Base-by-base conservation (phyloP, 2,797 vertebrate genomes). In the Phalloptychus januarius region DNA sequence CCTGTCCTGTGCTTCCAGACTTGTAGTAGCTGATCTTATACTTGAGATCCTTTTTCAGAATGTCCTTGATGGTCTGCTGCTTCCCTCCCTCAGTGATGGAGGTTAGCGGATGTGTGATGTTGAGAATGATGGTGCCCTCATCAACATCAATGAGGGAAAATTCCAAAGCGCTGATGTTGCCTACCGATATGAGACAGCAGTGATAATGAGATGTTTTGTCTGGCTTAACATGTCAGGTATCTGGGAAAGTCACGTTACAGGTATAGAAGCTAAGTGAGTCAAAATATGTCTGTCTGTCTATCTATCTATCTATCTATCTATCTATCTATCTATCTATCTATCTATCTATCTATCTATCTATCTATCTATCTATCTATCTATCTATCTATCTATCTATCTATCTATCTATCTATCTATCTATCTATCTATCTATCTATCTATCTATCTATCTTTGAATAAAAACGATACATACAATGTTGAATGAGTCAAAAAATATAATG, bases 1-100 rank as follows among this genome's bases (percentile, higher is more conserved):
- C 92, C 95, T 94, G 96, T 81, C 97, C 95, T 12, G 97, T 97
- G 83, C 95, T 98, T 78, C 91, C 93, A 48, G 95, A 95, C 89
- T 95, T 98, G 94, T 94, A 94, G 80, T 97, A 98, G 77, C 76
- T 89, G 40, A 99, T 92, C 54, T 87, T 95, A 67, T 99, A 98
- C 84, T 86, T 92, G 50, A 99, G 94, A 78, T 97, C 91, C 0
- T 90, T 69, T 79, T 92, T 91, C 56, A 98, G 95, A 79, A 99
- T 79, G 3, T 97, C 96, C 75, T 94, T 94, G 85, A 99, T 91
- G 75, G 81, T 97, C 74, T 94, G 89, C 72, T 94, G 95, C 1
- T 83, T 91, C 0, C 88, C 85, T 2, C 33, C 0, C 45, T 8
- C n/a, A 28, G 85, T 82, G 23, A 96, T 83, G 0, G 95, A 83